Evolutionary conservation across 2,113 vertebrate genomes (phyloP).

Genomic region (Pituophis catenifer): DNA sequence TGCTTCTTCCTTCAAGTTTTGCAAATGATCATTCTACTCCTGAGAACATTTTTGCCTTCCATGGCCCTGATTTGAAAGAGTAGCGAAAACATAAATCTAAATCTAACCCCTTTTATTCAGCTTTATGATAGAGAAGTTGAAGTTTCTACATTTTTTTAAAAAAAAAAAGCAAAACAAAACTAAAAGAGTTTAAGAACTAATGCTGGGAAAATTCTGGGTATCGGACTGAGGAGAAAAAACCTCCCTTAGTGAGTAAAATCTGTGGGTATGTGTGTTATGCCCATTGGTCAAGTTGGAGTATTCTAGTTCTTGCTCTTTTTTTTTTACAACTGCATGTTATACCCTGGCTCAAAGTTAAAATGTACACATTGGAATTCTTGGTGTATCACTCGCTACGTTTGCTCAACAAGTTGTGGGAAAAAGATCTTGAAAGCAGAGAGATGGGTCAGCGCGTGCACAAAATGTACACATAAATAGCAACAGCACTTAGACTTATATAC

Average conservation of each 20-base stretch:
- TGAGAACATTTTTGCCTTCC: not conserved
- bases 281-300: slow-evolving; percentile 32
- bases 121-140: not conserved
- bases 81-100: not conserved
- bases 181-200: not conserved
- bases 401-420: not conserved
- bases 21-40: not conserved
- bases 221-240: no score
- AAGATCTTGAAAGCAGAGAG: not conserved
- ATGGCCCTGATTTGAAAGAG: not conserved
- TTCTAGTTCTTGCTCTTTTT: slow-evolving; percentile 37
- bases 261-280: not conserved
- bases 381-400: slow-evolving; percentile 16
- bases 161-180: not conserved
- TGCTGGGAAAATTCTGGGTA: not conserved
- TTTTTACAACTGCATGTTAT: not conserved
- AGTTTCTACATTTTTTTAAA: not conserved
- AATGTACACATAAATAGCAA: not conserved
- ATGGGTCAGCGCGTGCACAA: slow-evolving; percentile 21
- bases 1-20: not conserved
- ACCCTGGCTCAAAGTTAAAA: slow-evolving; percentile 35
- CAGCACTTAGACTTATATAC: no score
- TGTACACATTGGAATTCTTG: slow-evolving; percentile 1
- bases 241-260: no score
- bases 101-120: not conserved